phyloP scores from a whole-genome alignment of 2,888 invertebrate genomes.

The Congeria kusceri region DNA sequence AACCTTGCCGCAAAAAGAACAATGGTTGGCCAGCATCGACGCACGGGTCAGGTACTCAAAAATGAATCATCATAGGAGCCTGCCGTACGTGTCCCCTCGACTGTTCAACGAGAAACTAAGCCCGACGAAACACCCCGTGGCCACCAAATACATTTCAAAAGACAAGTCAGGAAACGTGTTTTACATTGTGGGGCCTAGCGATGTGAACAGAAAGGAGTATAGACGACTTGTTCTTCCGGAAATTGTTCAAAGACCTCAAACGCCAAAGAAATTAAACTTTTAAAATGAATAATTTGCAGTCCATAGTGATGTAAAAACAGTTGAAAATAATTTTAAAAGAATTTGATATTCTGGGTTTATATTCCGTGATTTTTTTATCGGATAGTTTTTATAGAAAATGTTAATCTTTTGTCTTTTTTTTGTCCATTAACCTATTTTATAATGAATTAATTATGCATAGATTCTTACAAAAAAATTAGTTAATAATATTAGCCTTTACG shows the following conservation, averaged over 20 bases:
- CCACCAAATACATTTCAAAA: constrained; percentile 41
- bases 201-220: constrained; percentile 49
- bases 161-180: constrained; percentile 48
- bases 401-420: too few relatives aligned
- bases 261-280: constrained; percentile 39
- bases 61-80: constrained; percentile 34
- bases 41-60: constrained; percentile 49
- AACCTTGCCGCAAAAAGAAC: constrained; percentile 60
- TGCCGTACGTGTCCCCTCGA: constrained; percentile 64
- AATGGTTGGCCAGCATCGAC: constrained; percentile 60
- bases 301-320: too few relatives aligned
- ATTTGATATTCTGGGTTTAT: too few relatives aligned
- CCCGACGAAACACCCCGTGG: constrained; percentile 32
- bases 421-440: too few relatives aligned
- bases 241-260: constrained; percentile 33
- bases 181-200: constrained; percentile 53
- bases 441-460: too few relatives aligned
- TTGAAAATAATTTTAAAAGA: too few relatives aligned
- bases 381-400: too few relatives aligned
- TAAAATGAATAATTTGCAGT: too few relatives aligned
- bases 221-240: constrained; percentile 51
- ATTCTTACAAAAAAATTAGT: too few relatives aligned
- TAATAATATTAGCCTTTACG: too few relatives aligned
- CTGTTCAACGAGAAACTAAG: constrained; percentile 48
- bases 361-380: too few relatives aligned